Percentiles rank a stretch among this genome's conserved stretches.
Conservation (phyloP, 2,797 vertebrate species). For the Coregonus ussuriensis region DNA sequence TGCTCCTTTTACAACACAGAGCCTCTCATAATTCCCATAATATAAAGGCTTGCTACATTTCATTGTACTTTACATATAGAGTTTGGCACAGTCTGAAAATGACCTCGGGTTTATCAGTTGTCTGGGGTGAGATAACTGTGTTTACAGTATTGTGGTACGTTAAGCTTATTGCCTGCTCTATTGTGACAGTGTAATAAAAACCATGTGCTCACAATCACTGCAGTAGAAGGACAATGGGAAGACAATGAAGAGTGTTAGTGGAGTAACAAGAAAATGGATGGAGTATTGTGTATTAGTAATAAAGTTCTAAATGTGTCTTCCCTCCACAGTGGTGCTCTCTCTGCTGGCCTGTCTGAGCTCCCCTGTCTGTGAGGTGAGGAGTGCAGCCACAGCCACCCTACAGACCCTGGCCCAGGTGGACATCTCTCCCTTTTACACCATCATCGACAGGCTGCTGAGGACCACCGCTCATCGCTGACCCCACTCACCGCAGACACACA, state of each 20-base stretch:
- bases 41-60: not conserved
- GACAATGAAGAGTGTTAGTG: too few relatives aligned
- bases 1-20: not conserved
- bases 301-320: too few relatives aligned
- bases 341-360: conserved; percentile 83
- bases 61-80: not conserved
- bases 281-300: not conserved
- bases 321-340: conserved; percentile 78
- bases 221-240: too few relatives aligned
- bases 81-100: too few relatives aligned
- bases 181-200: too few relatives aligned
- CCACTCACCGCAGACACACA: conserved; percentile 72
- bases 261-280: too few relatives aligned
- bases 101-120: not conserved
- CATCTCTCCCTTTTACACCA: conserved; percentile 72
- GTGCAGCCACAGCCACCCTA: conserved; percentile 80
- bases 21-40: too few relatives aligned
- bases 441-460: conserved; percentile 77
- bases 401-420: conserved; percentile 64
- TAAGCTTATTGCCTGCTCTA: not conserved
- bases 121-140: not conserved
- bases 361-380: conserved; percentile 84
- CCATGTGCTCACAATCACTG: too few relatives aligned
- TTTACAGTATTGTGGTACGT: too few relatives aligned
- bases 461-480: conserved; percentile 84